Base-by-base conservation (phyloP, 2,888 invertebrate genomes). In the Microctonus hyperodae region DNA sequence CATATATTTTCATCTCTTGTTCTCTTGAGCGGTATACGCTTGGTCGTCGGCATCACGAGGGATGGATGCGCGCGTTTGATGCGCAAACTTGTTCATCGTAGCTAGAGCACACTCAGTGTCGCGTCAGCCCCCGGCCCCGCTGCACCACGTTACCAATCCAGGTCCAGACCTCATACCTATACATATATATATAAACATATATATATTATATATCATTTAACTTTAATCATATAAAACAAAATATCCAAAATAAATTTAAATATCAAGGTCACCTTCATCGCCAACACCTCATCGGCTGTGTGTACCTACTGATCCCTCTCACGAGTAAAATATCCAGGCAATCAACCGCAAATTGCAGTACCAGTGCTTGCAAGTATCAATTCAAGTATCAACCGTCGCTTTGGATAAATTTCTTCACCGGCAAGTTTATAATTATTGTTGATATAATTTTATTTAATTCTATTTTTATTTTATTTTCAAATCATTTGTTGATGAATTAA, bases 61-160 rank as follows among this genome's bases (percentile, higher is more conserved):
- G 67, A 72, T 65, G 70, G 74, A 72, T 80, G 79, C 79, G 79
- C 80, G 77, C 70, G 68, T 65, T 61, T 50, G 72, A 64, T 75
- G 74, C 79, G 79, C 75, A 75, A 73, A 71, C 67, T 72, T 71
- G 69, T 68, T 65, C 61, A 63, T 64, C 69, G 64, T 67, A 69
- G 70, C 70, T 73, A 76, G 76, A 76, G 70, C 76, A 78, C 74
- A 78, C 75, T 77, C 82, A 83, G 83, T 83, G 81, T 83, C 81
- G 82, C 81, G 83, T 81, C 80, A 82, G 82, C 80, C 81, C 83
- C 81, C 81, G 82, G 80, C 79, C 83, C 82, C 81, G 83, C 79
- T 78, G 78, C 80, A 82, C 79, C 82, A 81, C 80, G 79, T 78
- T 71, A 79, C 78, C 78, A 78, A 78, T 78, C 81, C 79, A 80